A percentile compares a stretch with the other conserved stretches of the same genome.
These are phyloP conservation scores for Brienomyrus longianalis DNA, from an alignment of 2,113 vertebrate species.

Conservation along the genomic window DNA sequence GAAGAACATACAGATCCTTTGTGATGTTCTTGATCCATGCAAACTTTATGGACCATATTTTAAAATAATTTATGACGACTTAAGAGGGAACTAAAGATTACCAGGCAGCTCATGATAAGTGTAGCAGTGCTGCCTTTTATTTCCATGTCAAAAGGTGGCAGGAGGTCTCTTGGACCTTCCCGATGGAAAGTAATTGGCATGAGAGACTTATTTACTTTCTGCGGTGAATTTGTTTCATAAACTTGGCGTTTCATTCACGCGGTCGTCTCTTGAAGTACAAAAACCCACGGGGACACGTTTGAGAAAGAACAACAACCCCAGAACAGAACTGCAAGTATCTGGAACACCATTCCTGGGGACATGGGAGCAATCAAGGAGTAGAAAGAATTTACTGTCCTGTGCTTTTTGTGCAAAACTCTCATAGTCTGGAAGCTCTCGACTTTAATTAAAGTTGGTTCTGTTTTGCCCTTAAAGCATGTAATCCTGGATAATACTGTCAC, in stretches of 20 bases:
- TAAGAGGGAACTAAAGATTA: neutral
- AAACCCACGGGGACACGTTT: neutral
- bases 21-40: neutral
- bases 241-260: neutral
- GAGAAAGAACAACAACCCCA: neutral
- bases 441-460: slow-evolving; percentile 1
- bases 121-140: neutral
- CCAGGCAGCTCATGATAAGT: neutral
- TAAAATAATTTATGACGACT: neutral
- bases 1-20: neutral
- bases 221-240: neutral
- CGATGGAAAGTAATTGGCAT: neutral
- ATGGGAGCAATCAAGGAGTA: neutral
- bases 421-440: neutral
- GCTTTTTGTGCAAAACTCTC: neutral
- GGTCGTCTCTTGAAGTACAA: neutral
- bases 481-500: neutral
- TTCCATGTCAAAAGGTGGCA: neutral
- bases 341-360: neutral
- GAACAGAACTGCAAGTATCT: neutral
- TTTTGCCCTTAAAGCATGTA: slow-evolving; percentile 9
- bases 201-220: neutral
- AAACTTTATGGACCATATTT: neutral
- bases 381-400: neutral
- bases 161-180: neutral